Base-by-base conservation (phyloP, 2,797 vertebrate species). In the Tympanoctomys barrerae region DNA sequence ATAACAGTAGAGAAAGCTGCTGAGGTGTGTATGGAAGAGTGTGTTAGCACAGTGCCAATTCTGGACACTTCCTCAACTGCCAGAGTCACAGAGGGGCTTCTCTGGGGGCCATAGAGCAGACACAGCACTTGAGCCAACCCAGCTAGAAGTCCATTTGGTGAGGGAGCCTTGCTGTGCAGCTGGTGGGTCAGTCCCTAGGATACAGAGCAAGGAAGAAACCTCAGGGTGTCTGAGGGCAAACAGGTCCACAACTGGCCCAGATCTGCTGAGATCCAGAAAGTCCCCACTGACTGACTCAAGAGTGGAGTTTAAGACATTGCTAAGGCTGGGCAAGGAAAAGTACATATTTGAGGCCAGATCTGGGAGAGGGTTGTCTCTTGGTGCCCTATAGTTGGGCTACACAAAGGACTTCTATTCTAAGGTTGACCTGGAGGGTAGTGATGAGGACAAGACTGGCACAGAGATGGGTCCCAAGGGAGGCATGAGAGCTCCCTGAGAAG, bases 291-390 rank as follows among this genome's bases (percentile, higher is more conserved):
- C 18, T 92, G 95, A 95, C 77, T 90, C 88, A 78, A 78, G 83
- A 73, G 71, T 57, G n/a, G 73, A 96, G 93, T 87, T 87, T 94
- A 90, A 95, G 90, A 94, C 31, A 85, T 36, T 52, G 87, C 64
- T 49, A 68, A 78, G 66, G 66, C 33, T 90, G 28, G 59, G 70
- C 71, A 68, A 73, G 90, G 68, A 77, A 89, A 82, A 92, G 78
- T 52, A 94, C 39, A 10, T 87, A 92, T 83, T 66, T 94, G 87
- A 75, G 83, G 86, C 39, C 9, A 31, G 52, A 66, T 33, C 16
- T 42, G 86, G 80, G 90, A 89, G 16, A 87, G n/a, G 46, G 13
- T 4, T 71, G 80, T 57, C 42, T 82, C n/a, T 39, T 8, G 36
- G 36, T 57, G 54, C 10, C 33, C 61, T 82, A 5, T 1, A 16